A percentile compares a stretch with the other conserved stretches of the same genome.
Conservation (phyloP, 2,113 vertebrate genomes). For the Panthera uncia region DNA sequence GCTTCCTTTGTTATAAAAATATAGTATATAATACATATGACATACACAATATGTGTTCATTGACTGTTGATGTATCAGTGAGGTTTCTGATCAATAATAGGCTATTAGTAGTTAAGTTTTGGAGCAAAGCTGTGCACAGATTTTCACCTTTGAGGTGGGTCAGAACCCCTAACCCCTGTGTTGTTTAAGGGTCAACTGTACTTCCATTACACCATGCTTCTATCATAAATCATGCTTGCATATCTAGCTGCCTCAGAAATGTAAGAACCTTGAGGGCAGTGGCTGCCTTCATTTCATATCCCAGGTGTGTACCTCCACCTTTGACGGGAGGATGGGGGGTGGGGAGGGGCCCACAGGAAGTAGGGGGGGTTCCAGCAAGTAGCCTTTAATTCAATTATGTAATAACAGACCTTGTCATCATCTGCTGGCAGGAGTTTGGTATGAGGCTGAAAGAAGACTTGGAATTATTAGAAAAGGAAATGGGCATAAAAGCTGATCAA, state of each 20-base stretch:
- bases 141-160: not conserved
- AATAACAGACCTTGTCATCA: not conserved
- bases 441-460: not conserved
- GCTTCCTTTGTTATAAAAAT: not conserved
- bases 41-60: not conserved
- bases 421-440: constrained; percentile 15
- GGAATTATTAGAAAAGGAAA: constrained; percentile 45
- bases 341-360: not conserved
- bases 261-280: not conserved
- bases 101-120: not conserved
- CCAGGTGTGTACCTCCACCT: not conserved
- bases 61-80: not conserved
- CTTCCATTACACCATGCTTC: not conserved
- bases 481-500: not conserved
- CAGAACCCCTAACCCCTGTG: not conserved
- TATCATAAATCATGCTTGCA: not conserved
- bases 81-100: not conserved
- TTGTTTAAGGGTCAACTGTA: not conserved
- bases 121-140: not conserved
- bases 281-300: not conserved
- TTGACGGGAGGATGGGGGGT: not conserved
- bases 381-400: not conserved
- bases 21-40: not conserved
- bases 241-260: not conserved
- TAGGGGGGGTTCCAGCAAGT: not conserved